A percentile compares a stretch with the other conserved stretches of the same genome.
Evolutionary conservation across 2,888 invertebrate genomes (phyloP).

Genomic region (Drosophila sordidapex): DNA sequence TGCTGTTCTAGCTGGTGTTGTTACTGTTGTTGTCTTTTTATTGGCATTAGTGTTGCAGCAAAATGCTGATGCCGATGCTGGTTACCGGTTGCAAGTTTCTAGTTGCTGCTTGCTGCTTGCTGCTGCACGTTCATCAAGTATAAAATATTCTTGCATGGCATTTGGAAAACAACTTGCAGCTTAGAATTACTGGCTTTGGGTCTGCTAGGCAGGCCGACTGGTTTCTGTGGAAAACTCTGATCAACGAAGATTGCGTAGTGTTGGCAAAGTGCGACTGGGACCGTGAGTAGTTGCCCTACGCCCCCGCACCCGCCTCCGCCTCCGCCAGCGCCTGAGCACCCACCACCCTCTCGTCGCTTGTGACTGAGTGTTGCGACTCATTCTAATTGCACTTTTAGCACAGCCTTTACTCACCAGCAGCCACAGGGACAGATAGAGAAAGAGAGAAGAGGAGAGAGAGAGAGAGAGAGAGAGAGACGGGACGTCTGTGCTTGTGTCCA

Average conservation of each 20-base stretch:
- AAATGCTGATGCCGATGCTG: conserved; percentile 43
- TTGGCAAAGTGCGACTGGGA: conserved; percentile 55
- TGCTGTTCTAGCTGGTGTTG: conserved; percentile 25
- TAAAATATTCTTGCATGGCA: conserved; percentile 75
- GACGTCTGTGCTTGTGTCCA: conserved; percentile 37
- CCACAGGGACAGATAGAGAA: background rate
- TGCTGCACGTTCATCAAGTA: conserved; percentile 66
- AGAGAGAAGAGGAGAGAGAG: conserved; percentile 6
- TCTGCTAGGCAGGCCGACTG: conserved; percentile 47
- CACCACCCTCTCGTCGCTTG: conserved; percentile 6
- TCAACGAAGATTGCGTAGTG: conserved; percentile 57
- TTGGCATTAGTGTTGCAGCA: conserved; percentile 52
- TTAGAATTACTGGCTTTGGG: conserved; percentile 65
- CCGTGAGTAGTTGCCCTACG: conserved; percentile 56
- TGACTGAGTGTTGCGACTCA: conserved; percentile 48
- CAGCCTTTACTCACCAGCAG: conserved; percentile 37
- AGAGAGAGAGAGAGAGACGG: conserved; percentile 6
- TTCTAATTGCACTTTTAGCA: conserved; percentile 69
- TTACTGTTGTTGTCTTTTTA: conserved; percentile 48
- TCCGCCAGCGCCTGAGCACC: background rate
- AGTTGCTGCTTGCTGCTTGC: conserved; percentile 29
- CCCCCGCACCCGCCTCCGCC: conserved; percentile 30
- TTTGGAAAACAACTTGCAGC: conserved; percentile 72
- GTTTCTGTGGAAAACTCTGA: conserved; percentile 60
- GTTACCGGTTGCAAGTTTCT: conserved; percentile 47